These are phyloP conservation scores for Reticulitermes speratus DNA, from an alignment of 1,140 invertebrate genomes.

Conservation along the genomic window DNA sequence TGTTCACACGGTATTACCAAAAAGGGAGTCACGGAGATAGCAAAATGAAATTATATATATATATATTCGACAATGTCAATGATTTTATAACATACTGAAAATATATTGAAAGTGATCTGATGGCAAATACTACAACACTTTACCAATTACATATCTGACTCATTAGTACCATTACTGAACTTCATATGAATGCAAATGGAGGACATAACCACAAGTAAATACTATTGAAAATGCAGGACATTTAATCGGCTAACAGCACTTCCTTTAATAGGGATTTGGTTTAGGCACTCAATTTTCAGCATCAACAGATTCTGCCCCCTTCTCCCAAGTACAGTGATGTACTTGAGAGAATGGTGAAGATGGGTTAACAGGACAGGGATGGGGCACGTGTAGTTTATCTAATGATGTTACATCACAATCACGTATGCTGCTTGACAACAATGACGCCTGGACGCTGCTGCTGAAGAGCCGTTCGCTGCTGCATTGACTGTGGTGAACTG, in stretches of 20 bases:
- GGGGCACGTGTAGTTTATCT: not conserved
- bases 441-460: constrained; percentile 82
- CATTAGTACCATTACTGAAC: constrained; percentile 2
- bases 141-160: not conserved
- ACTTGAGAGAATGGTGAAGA: not conserved
- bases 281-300: constrained; percentile 17
- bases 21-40: not conserved
- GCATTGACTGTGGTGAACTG: not conserved
- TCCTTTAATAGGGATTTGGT: not conserved
- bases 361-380: not conserved
- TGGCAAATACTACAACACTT: not conserved
- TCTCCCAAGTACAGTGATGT: not conserved
- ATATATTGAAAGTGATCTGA: not conserved
- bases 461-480: constrained; percentile 46
- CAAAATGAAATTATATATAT: not conserved
- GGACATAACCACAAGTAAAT: not conserved
- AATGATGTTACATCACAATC: constrained; percentile 46
- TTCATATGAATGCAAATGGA: not conserved
- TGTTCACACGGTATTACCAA: not conserved
- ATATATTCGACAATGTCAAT: not conserved
- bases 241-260: not conserved
- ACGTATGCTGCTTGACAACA: constrained; percentile 78
- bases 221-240: not conserved
- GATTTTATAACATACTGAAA: not conserved
- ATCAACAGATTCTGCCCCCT: constrained; percentile 12